These are phyloP conservation scores for Griposia aprilina DNA, from an alignment of 2,888 invertebrate genomes.

Conservation along the genomic window DNA sequence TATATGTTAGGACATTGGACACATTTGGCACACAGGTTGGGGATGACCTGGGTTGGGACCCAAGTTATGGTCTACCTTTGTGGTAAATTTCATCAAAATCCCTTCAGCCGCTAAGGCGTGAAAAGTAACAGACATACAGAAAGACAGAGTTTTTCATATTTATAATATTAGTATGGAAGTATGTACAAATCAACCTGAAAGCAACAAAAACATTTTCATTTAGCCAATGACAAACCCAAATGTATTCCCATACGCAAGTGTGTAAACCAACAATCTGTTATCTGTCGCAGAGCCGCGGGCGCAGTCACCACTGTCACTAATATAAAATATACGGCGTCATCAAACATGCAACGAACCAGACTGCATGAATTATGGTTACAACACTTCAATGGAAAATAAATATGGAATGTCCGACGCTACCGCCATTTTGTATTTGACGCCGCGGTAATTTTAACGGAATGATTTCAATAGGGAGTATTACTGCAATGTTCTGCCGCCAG, in stretches of 20 bases:
- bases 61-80: not conserved
- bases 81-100: no score
- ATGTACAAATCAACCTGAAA: not conserved
- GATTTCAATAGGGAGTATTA: conserved; percentile 24
- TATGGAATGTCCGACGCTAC: conserved; percentile 60
- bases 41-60: not conserved
- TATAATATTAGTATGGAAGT: no score
- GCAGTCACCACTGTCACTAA: conserved; percentile 72
- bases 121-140: not conserved
- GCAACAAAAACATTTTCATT: conserved; percentile 20
- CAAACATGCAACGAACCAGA: conserved; percentile 79
- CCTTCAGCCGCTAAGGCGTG: not conserved
- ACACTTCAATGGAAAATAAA: conserved; percentile 73
- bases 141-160: not conserved
- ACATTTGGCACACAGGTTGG: no score
- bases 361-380: conserved; percentile 75
- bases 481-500: no score
- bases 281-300: conserved; percentile 68
- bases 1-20: no score
- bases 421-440: conserved; percentile 55
- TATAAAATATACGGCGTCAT: conserved; percentile 78
- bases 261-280: conserved; percentile 67
- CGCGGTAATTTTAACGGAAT: conserved; percentile 43
- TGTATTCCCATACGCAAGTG: conserved; percentile 34
- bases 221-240: conserved; percentile 18